Conservation (phyloP, 2,888 invertebrate genomes). For the Osmoderma eremita region DNA sequence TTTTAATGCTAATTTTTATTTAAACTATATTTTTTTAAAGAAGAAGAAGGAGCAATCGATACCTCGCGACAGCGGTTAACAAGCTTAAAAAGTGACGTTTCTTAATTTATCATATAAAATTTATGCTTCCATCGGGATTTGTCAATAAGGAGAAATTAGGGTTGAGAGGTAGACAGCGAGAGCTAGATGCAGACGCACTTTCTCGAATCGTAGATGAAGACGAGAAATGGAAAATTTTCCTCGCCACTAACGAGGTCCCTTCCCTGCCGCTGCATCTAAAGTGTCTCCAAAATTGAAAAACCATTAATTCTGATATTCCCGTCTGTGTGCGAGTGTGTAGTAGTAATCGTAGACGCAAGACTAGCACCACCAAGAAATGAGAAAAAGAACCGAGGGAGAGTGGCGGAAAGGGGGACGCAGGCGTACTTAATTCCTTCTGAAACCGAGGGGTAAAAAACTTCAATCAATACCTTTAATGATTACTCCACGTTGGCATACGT, state of each 20-base stretch:
- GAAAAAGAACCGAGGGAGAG: constrained; percentile 2
- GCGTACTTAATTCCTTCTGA: constrained; percentile 53
- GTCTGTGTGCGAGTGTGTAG: constrained; percentile 51
- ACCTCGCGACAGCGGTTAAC: too few relatives aligned
- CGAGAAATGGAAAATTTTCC: constrained; percentile 32
- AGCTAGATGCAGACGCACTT: constrained; percentile 11
- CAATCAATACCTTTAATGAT: constrained; percentile 64
- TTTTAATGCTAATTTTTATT: too few relatives aligned
- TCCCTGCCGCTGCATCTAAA: constrained; percentile 52
- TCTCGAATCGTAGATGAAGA: not conserved
- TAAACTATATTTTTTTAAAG: too few relatives aligned
- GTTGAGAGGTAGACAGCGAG: not conserved
- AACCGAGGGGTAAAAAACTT: constrained; percentile 59
- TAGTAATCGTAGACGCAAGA: not conserved
- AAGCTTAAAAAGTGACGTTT: not conserved
- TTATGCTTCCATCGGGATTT: constrained; percentile 14
- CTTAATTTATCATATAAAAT: constrained; percentile 36
- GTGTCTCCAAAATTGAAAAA: constrained; percentile 62
- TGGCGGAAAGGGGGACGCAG: constrained; percentile 50
- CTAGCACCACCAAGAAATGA: constrained; percentile 1
- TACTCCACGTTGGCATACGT: constrained; percentile 63
- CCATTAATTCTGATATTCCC: constrained; percentile 61
- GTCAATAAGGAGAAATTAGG: constrained; percentile 5
- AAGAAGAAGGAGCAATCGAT: too few relatives aligned
- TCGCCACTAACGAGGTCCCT: constrained; percentile 47